These are phyloP conservation scores for Pardosa pseudoannulata DNA, from an alignment of 2,888 invertebrate genomes.

Conservation along the genomic window DNA sequence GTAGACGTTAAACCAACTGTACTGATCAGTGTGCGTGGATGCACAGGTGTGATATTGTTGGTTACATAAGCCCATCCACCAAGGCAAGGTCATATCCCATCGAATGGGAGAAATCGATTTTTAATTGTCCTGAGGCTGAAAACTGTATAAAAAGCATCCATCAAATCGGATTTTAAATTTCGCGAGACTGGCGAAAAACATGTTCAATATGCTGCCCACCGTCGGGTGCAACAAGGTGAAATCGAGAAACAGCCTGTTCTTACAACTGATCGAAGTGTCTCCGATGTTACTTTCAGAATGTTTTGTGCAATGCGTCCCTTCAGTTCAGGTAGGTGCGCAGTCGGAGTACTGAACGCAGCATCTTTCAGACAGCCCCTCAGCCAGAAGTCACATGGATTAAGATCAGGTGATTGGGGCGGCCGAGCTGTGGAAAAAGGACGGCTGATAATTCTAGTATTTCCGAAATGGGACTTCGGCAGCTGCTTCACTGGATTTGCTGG, in stretches of 20 bases:
- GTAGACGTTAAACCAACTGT: background rate
- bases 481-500: conserved; percentile 21
- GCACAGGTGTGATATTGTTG: no score
- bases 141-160: background rate
- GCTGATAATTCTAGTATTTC: conserved; percentile 19
- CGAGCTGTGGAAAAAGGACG: background rate
- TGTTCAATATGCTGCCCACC: conserved; percentile 9
- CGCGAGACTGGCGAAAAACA: conserved; percentile 5
- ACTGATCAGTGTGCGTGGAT: no score
- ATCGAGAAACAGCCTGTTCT: conserved; percentile 8
- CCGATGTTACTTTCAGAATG: background rate
- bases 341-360: conserved; percentile 14
- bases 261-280: conserved; percentile 7
- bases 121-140: background rate
- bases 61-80: no score
- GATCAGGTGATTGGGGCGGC: conserved; percentile 8
- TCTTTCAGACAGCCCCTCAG: conserved; percentile 9
- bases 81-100: no score
- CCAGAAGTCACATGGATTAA: conserved; percentile 8
- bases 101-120: background rate
- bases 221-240: background rate
- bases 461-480: background rate
- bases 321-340: background rate
- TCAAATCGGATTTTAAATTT: background rate
- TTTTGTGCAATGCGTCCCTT: background rate